phyloP scores from a whole-genome alignment of 2,888 invertebrate genomes.

The Pycnomerus fuliginosus region DNA sequence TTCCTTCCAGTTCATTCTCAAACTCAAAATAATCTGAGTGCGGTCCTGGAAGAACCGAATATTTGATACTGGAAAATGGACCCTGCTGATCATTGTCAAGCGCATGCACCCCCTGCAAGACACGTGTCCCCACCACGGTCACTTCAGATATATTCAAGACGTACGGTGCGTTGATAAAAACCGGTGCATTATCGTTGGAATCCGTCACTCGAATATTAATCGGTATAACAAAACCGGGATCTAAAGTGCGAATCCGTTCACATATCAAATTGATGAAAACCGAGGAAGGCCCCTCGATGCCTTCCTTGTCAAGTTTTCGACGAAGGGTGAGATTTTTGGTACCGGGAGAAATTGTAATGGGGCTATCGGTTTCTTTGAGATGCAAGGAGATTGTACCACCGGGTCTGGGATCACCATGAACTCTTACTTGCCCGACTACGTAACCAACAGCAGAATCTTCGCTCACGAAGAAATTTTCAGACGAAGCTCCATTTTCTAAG shows the following conservation, averaged over 20 bases:
- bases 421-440: slow-evolving; percentile 74
- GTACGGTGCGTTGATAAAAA: slow-evolving; percentile 80
- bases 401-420: slow-evolving; percentile 77
- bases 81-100: slow-evolving; percentile 85
- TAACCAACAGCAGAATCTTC: slow-evolving; percentile 82
- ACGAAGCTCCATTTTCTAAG: slow-evolving; percentile 85
- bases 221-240: slow-evolving; percentile 72
- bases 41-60: slow-evolving; percentile 76
- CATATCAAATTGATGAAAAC: slow-evolving; percentile 86
- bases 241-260: slow-evolving; percentile 69
- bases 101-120: slow-evolving; percentile 71
- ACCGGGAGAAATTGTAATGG: slow-evolving; percentile 73
- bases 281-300: slow-evolving; percentile 77
- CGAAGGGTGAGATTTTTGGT: slow-evolving; percentile 79
- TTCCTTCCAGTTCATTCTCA: slow-evolving; percentile 82
- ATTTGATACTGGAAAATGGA: slow-evolving; percentile 83
- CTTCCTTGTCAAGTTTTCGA: slow-evolving; percentile 81
- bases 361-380: slow-evolving; percentile 77
- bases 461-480: slow-evolving; percentile 86
- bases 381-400: slow-evolving; percentile 77
- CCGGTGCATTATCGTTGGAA: slow-evolving; percentile 87
- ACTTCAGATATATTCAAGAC: slow-evolving; percentile 82
- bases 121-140: slow-evolving; percentile 67
- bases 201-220: slow-evolving; percentile 85
- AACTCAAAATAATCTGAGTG: slow-evolving; percentile 81